Base-by-base conservation (phyloP, 2,888 invertebrate species). In the Drosophila sordidula region DNA sequence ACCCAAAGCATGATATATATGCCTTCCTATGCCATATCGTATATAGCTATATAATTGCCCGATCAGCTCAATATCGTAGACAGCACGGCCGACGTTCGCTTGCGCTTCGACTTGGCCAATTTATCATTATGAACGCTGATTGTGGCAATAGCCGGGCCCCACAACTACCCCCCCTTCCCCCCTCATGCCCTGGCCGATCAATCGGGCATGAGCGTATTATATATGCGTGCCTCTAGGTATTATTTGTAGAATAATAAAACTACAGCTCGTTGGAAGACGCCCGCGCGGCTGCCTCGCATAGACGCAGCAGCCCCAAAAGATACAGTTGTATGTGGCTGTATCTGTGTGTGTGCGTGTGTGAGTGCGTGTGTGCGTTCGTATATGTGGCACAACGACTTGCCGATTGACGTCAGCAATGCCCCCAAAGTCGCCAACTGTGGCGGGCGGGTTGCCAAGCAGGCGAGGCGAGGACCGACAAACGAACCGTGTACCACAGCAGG, bases 331-430 rank as follows among this genome's bases (percentile, higher is more conserved):
- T 67, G 11, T 49, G 42, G 25, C 32, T 56, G 9, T 49, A 29
- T 41, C 26, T 49, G 8, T 36, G 29, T 42, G 18, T 44, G 26
- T 46, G 29, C 54, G 14, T 47, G 5, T 45, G 11, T 38, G 16
- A 1, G 41, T 67, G 44, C 62, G 64, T 63, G 47, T 52, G 49
- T 42, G 41, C 18, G 65, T 63, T 34, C 70, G 70, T 76, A 51
- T 88, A 89, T 83, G 85, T 83, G 59, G 83, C 83, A 84, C 86
- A 87, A 82, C 89, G 89, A 88, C 87, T 89, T 68, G 71, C 74
- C 90, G 57, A 91, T 91, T 91, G 91, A 92, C 91, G 91, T 91
- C 91, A 91, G 91, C 91, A 92, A 89, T 92, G 91, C 92, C 92
- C 91, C 91, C 91, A 90, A 91, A 88, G 89, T 80, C 76, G 58